Evolutionary conservation across 2,888 invertebrate genomes (phyloP).

Genomic region (Drosophila siamana): DNA sequence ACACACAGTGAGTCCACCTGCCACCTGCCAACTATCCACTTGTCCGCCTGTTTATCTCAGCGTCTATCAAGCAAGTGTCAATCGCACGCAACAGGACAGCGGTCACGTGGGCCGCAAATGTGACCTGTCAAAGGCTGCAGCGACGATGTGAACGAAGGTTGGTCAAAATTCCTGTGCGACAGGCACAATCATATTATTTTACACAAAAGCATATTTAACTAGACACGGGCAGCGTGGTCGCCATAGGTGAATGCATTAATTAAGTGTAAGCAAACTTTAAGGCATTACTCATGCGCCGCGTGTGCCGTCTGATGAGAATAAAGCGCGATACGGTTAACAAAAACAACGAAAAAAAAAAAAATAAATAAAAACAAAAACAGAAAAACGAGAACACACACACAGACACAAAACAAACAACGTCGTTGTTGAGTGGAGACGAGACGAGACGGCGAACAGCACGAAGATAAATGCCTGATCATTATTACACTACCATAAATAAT

Average conservation of each 20-base stretch:
- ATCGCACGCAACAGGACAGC: conserved; percentile 11
- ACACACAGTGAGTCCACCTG: no score
- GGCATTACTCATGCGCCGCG: conserved; percentile 62
- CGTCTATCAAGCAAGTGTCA: conserved; percentile 23
- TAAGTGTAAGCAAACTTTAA: conserved; percentile 68
- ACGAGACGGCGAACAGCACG: conserved; percentile 35
- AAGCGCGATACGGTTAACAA: conserved; percentile 37
- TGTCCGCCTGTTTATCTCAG: conserved; percentile 5
- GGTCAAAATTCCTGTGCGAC: conserved; percentile 31
- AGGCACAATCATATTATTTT: conserved; percentile 53
- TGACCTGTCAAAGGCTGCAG: conserved; percentile 16
- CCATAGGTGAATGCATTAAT: conserved; percentile 47
- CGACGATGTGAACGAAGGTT: conserved; percentile 2
- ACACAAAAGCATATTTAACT: conserved; percentile 42
- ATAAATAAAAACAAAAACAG: conserved; percentile 14
- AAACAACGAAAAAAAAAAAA: conserved; percentile 19
- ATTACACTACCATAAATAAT: conserved; percentile 76
- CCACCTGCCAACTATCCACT: no score
- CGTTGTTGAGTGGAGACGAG: background rate
- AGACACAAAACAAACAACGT: conserved; percentile 3
- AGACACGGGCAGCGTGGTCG: background rate
- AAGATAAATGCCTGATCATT: conserved; percentile 79
- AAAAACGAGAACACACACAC: background rate
- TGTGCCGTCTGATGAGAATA: conserved; percentile 44
- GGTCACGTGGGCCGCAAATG: conserved; percentile 4